Evolutionary conservation across 2,113 vertebrate genomes (phyloP).

Genomic region (Trinectes maculatus): DNA sequence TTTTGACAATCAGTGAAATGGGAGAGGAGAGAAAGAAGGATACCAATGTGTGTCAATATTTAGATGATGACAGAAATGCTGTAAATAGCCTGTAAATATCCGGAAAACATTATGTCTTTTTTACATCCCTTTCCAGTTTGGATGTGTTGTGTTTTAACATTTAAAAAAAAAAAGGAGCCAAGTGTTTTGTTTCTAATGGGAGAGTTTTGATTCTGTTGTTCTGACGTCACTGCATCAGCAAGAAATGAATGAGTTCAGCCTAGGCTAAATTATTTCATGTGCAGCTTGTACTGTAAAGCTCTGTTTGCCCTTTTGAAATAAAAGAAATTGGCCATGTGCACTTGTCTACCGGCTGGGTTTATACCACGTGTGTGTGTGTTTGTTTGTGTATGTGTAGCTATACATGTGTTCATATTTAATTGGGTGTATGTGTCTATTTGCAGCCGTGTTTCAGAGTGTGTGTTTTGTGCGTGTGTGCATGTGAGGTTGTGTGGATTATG

Average conservation of each 20-base stretch:
- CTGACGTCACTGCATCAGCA: slow-evolving; percentile 77
- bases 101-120: slow-evolving; percentile 80
- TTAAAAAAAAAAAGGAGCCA: slow-evolving; percentile 65
- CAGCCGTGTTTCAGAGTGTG: slow-evolving; percentile 26
- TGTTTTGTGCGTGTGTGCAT: slow-evolving; percentile 22
- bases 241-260: slow-evolving; percentile 75
- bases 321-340: slow-evolving; percentile 75
- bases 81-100: slow-evolving; percentile 82
- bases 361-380: slow-evolving; percentile 22
- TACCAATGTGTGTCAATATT: slow-evolving; percentile 75
- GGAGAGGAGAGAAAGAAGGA: slow-evolving; percentile 72
- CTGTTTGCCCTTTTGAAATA: slow-evolving; percentile 82
- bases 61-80: slow-evolving; percentile 71
- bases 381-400: slow-evolving; percentile 14
- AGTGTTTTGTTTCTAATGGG: slow-evolving; percentile 72
- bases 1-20: slow-evolving; percentile 80
- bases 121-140: slow-evolving; percentile 80
- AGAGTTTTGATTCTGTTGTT: slow-evolving; percentile 72
- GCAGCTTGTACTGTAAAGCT: slow-evolving; percentile 80
- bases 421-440: slow-evolving; percentile 51
- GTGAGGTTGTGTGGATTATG: slow-evolving; percentile 73
- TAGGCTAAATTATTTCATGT: slow-evolving; percentile 81
- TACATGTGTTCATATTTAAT: slow-evolving; percentile 34
- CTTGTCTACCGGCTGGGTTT: slow-evolving; percentile 60
- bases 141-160: slow-evolving; percentile 76